A percentile compares a stretch with the other conserved stretches of the same genome.
Evolutionary conservation across 2,888 invertebrate genomes (phyloP).

Genomic region (Drosophila mimica): DNA sequence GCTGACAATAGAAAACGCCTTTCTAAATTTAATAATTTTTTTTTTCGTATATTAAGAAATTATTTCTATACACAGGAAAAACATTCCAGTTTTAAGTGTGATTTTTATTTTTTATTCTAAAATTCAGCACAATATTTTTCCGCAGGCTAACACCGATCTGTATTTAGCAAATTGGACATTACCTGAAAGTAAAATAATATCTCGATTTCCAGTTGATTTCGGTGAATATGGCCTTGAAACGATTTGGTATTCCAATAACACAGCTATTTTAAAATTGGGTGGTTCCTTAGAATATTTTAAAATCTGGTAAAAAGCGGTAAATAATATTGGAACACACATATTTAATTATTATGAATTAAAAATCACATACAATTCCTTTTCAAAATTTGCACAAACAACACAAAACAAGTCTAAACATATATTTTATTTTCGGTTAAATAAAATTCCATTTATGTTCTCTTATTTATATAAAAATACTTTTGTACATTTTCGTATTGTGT

Average conservation of each 20-base stretch:
- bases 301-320: neutral
- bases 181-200: neutral
- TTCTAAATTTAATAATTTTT: neutral
- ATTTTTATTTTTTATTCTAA: neutral
- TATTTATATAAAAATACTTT: neutral
- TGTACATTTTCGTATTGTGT: too few species aligned
- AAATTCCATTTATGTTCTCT: neutral
- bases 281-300: neutral
- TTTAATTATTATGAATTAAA: neutral
- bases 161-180: neutral
- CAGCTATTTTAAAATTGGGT: neutral
- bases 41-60: neutral
- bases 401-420: too few species aligned
- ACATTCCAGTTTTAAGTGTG: neutral
- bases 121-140: neutral
- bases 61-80: neutral
- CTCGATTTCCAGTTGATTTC: neutral
- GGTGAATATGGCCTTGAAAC: neutral
- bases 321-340: neutral
- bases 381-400: neutral
- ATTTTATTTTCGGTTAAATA: neutral
- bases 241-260: neutral
- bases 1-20: neutral
- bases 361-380: neutral
- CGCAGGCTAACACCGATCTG: neutral